Conservation (phyloP, 2,797 vertebrate genomes). For the Decapterus maruadsi region DNA sequence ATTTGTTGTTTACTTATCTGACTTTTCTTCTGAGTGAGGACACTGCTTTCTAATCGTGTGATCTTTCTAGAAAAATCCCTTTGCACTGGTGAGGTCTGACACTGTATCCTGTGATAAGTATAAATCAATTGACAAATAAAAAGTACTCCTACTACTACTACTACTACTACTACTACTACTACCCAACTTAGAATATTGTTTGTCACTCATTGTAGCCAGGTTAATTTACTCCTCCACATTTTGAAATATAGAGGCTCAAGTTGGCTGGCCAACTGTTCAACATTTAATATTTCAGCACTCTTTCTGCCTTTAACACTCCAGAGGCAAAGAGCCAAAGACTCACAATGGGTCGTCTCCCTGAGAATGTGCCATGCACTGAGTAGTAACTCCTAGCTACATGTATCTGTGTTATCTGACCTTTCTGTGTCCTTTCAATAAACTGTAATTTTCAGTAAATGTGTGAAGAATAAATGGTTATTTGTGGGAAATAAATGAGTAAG, state of each 20-base stretch:
- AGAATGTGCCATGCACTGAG: slow-evolving; percentile 92
- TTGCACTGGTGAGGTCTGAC: slow-evolving; percentile 85
- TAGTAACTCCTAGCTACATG: slow-evolving; percentile 88
- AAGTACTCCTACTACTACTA: slow-evolving; percentile 57
- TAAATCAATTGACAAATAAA: slow-evolving; percentile 70
- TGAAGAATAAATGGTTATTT: slow-evolving; percentile 88
- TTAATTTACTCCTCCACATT: slow-evolving; percentile 87
- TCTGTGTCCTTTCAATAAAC: slow-evolving; percentile 90
- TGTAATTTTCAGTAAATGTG: slow-evolving; percentile 90
- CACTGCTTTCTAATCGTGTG: slow-evolving; percentile 87
- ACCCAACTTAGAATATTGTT: slow-evolving; percentile 82
- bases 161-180: slow-evolving; percentile 68
- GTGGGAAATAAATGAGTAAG: slow-evolving; percentile 80
- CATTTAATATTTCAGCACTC: slow-evolving; percentile 87
- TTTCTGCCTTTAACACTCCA: slow-evolving; percentile 85
- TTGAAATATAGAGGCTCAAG: slow-evolving; percentile 85
- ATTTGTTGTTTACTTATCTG: slow-evolving; percentile 83
- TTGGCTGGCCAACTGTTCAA: slow-evolving; percentile 91
- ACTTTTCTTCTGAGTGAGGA: slow-evolving; percentile 82
- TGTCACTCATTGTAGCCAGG: slow-evolving; percentile 84
- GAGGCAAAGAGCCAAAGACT: slow-evolving; percentile 88
- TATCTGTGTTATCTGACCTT: slow-evolving; percentile 86
- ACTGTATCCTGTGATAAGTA: slow-evolving; percentile 82
- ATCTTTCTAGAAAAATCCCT: slow-evolving; percentile 85
- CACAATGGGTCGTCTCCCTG: slow-evolving; percentile 90